These are phyloP conservation scores for Stomatorhinus walkeri DNA, from an alignment of 2,797 vertebrate species.

Conservation along the genomic window DNA sequence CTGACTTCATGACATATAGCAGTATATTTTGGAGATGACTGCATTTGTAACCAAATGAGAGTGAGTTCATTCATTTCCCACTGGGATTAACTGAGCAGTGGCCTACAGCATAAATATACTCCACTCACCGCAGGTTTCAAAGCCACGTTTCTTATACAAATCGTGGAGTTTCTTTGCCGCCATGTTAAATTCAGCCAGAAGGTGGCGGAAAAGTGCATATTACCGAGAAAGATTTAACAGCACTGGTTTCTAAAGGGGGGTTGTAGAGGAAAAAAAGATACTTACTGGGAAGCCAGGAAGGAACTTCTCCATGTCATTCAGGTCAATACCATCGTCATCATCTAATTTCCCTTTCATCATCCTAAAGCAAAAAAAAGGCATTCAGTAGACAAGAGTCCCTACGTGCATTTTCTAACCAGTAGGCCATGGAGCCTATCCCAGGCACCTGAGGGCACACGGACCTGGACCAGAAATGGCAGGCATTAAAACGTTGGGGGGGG, in stretches of 20 bases:
- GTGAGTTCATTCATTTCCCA: not conserved
- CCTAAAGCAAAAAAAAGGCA: slow-evolving; percentile 47
- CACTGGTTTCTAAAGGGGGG: not conserved
- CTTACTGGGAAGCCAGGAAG: slow-evolving; percentile 84
- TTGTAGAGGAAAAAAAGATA: slow-evolving; percentile 13
- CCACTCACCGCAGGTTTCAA: not conserved
- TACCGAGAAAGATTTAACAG: not conserved
- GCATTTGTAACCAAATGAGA: not conserved
- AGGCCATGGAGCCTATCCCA: not conserved
- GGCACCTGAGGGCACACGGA: not conserved
- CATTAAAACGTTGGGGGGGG: not conserved
- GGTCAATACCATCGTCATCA: slow-evolving; percentile 81
- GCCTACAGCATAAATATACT: not conserved
- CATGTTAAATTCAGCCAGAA: not conserved
- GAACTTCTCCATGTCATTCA: slow-evolving; percentile 90
- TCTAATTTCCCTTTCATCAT: slow-evolving; percentile 82
- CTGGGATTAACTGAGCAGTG: not conserved
- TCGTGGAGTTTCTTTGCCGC: not conserved
- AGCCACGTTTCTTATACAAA: not conserved
- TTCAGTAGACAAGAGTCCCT: not conserved
- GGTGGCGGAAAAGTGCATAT: not conserved
- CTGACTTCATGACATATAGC: not conserved
- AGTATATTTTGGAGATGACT: not conserved
- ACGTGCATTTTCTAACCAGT: not conserved
- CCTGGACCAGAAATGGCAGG: not conserved